Evolutionary conservation across 2,888 invertebrate species (phyloP).

Genomic region (Chrysomela aeneicollis): DNA sequence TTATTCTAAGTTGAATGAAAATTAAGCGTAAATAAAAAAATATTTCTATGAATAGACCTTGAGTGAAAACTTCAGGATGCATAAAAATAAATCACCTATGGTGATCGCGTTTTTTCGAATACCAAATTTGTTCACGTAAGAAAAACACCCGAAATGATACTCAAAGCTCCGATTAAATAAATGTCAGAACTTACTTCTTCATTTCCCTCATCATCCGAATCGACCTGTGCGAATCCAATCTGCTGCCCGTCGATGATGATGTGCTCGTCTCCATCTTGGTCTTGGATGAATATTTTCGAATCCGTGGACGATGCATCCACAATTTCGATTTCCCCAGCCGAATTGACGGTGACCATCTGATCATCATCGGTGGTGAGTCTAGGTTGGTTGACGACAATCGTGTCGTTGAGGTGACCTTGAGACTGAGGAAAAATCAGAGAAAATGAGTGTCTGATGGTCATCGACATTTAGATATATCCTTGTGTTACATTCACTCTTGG

Average conservation of each 20-base stretch:
- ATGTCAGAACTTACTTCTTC: constrained; percentile 45
- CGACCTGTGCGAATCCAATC: constrained; percentile 54
- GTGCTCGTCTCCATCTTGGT: constrained; percentile 52
- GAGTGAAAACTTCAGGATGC: too few relatives aligned
- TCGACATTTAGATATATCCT: too few relatives aligned
- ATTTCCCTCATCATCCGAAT: constrained; percentile 48
- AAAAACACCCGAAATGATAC: too few relatives aligned
- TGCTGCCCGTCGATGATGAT: constrained; percentile 60
- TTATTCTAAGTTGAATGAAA: too few relatives aligned
- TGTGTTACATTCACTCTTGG: too few relatives aligned
- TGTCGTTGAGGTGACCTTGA: constrained; percentile 79
- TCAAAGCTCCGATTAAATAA: too few relatives aligned
- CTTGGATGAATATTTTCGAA: constrained; percentile 20
- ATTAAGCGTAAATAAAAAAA: too few relatives aligned
- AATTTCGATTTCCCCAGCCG: constrained; percentile 58
- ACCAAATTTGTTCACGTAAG: too few relatives aligned
- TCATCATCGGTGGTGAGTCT: constrained; percentile 68
- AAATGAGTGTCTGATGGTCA: too few relatives aligned
- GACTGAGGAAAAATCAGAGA: constrained; percentile 63
- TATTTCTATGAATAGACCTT: too few relatives aligned
- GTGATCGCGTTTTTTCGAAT: neutral
- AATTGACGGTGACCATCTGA: constrained; percentile 61
- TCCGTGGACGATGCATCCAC: constrained; percentile 46
- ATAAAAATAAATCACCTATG: too few relatives aligned
- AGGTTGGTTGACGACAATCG: constrained; percentile 85